A percentile compares a stretch with the other conserved stretches of the same genome.
Evolutionary conservation across 2,113 vertebrate genomes (phyloP).

Genomic region (Paralichthys olivaceus): DNA sequence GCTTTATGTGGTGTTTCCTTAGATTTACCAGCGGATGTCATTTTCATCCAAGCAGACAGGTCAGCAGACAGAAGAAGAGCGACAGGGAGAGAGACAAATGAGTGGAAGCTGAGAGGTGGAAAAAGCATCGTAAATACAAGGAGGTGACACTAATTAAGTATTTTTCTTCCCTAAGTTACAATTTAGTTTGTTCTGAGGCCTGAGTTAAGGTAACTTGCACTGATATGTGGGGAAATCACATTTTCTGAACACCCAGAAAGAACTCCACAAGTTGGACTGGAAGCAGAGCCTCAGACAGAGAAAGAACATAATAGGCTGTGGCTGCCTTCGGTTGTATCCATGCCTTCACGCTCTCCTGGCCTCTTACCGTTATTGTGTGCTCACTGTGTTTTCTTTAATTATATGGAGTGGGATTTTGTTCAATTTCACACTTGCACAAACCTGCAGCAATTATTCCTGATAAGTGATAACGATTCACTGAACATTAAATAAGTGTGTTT

Average conservation of each 20-base stretch:
- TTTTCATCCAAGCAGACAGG: constrained; percentile 75
- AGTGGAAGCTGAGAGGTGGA: constrained; percentile 34
- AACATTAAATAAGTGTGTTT: constrained; percentile 66
- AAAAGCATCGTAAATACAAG: constrained; percentile 34
- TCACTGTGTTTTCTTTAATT: constrained; percentile 73
- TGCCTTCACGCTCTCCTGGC: constrained; percentile 57
- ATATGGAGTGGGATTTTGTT: constrained; percentile 75
- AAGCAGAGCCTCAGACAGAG: constrained; percentile 38
- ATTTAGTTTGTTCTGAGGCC: constrained; percentile 18
- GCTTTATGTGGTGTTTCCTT: constrained; percentile 79
- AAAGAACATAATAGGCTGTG: constrained; percentile 45
- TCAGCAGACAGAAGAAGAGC: constrained; percentile 48
- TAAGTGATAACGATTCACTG: constrained; percentile 76
- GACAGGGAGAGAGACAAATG: constrained; percentile 40
- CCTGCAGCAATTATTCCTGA: constrained; percentile 77
- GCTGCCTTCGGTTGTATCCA: constrained; percentile 54
- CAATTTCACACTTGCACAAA: constrained; percentile 81
- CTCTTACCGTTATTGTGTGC: constrained; percentile 60
- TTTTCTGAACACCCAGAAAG: constrained; percentile 25
- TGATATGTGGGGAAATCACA: constrained; percentile 38
- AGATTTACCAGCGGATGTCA: constrained; percentile 73
- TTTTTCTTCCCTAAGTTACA: constrained; percentile 30
- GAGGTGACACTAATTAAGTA: constrained; percentile 29
- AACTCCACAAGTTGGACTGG: constrained; percentile 44
- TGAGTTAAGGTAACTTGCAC: constrained; percentile 12